These are phyloP conservation scores for Cariama cristata DNA, from an alignment of 2,113 vertebrate genomes.

Conservation along the genomic window DNA sequence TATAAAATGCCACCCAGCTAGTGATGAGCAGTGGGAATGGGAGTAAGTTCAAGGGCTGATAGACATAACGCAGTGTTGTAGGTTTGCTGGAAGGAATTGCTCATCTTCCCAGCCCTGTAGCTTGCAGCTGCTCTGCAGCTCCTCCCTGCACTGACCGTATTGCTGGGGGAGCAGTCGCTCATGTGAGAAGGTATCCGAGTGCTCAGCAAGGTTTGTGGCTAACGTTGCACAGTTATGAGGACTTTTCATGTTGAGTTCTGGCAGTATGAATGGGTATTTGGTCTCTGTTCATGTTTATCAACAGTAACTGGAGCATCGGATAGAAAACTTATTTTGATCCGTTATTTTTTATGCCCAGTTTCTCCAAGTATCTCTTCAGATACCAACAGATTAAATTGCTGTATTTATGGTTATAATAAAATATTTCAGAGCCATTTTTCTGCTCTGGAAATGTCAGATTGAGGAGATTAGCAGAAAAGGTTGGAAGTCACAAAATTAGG, in stretches of 20 bases:
- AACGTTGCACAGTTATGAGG: not conserved
- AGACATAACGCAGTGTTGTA: not conserved
- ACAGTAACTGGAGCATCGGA: not conserved
- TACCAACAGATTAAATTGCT: not conserved
- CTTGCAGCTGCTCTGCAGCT: not conserved
- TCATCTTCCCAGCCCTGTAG: not conserved
- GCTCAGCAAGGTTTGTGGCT: not conserved
- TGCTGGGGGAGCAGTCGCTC: not conserved
- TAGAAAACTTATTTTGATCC: not conserved
- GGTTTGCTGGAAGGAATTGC: not conserved
- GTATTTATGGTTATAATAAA: not conserved
- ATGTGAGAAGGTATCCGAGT: rapidly evolving
- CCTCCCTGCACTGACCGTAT: not conserved
- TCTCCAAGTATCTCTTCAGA: not conserved
- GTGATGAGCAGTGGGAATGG: not conserved
- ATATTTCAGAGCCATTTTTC: not conserved
- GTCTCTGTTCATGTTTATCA: not conserved
- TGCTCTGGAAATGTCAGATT: not conserved
- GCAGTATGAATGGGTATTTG: not conserved
- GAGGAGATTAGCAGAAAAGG: not conserved
- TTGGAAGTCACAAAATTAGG: not conserved
- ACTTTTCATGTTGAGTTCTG: not conserved
- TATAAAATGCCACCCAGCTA: constrained; percentile 30
- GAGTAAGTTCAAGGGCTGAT: not conserved
- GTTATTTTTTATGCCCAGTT: not conserved